Conservation (phyloP, 1,140 invertebrate genomes). For the Pseudobourletiella spinata region DNA sequence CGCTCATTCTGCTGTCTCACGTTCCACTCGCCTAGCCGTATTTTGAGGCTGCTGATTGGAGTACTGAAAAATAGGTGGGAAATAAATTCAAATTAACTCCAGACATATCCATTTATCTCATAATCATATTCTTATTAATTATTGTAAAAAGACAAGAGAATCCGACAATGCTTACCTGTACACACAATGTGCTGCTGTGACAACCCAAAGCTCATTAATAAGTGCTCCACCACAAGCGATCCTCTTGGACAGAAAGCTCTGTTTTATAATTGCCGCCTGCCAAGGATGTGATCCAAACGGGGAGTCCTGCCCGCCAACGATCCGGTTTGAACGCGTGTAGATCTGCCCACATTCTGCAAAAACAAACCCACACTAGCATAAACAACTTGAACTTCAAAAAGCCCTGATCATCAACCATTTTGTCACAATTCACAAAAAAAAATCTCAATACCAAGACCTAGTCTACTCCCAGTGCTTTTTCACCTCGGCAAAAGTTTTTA, state of each 20-base stretch:
- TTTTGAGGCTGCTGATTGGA: constrained; percentile 71
- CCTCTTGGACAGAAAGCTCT: constrained; percentile 78
- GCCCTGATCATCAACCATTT: too few relatives aligned
- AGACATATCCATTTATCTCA: constrained; percentile 1
- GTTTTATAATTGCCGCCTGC: constrained; percentile 89
- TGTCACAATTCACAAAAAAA: too few relatives aligned
- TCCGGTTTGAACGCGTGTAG: constrained; percentile 73
- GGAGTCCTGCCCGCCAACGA: constrained; percentile 61
- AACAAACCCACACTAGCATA: too few relatives aligned
- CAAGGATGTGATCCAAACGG: constrained; percentile 88
- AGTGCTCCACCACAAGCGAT: constrained; percentile 77
- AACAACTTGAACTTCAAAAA: too few relatives aligned
- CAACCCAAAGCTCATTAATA: constrained; percentile 42
- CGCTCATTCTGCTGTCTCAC: constrained; percentile 71
- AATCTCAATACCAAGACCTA: too few relatives aligned
- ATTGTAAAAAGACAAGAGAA: too few relatives aligned
- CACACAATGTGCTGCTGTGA: constrained; percentile 40
- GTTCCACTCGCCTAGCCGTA: constrained; percentile 83
- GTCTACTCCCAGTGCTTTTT: too few relatives aligned
- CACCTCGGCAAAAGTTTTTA: too few relatives aligned
- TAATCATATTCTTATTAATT: too few relatives aligned
- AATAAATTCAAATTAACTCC: not conserved
- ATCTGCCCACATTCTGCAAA: constrained; percentile 76
- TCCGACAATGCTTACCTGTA: constrained; percentile 29
- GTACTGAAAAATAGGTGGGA: constrained; percentile 54